Conservation (phyloP, 2,113 vertebrate genomes). For the Lagenorhynchus albirostris region DNA sequence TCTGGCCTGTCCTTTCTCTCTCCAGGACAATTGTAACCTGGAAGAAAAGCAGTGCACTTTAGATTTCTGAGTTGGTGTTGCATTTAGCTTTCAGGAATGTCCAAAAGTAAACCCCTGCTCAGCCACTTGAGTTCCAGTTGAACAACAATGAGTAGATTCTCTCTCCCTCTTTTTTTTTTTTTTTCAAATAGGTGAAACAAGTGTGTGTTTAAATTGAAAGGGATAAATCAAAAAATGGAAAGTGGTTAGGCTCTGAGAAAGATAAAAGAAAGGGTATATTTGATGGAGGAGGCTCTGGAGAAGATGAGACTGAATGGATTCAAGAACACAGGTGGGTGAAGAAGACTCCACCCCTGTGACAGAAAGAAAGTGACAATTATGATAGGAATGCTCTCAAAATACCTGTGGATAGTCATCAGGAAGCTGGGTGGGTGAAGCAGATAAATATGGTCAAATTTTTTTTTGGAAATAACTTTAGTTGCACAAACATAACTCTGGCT, state of each 20-base stretch:
- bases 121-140: slow-evolving; percentile 53
- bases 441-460: neutral
- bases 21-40: slow-evolving; percentile 52
- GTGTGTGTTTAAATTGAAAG: neutral
- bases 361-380: neutral
- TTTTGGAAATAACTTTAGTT: neutral
- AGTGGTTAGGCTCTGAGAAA: neutral
- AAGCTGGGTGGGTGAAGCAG: neutral
- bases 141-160: neutral
- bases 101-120: slow-evolving; percentile 76
- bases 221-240: neutral
- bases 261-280: neutral
- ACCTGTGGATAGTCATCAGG: neutral
- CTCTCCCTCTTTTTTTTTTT: no score
- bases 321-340: neutral
- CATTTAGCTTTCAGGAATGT: slow-evolving; percentile 71
- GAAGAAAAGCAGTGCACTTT: slow-evolving; percentile 63
- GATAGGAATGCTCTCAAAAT: neutral
- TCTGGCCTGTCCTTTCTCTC: neutral
- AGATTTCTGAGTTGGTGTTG: slow-evolving; percentile 64
- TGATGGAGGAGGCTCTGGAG: neutral
- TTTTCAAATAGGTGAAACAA: neutral
- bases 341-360: rapidly evolving
- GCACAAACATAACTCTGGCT: neutral
- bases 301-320: neutral